phyloP scores from a whole-genome alignment of 1,140 invertebrate genomes.

The Magallana angulata region DNA sequence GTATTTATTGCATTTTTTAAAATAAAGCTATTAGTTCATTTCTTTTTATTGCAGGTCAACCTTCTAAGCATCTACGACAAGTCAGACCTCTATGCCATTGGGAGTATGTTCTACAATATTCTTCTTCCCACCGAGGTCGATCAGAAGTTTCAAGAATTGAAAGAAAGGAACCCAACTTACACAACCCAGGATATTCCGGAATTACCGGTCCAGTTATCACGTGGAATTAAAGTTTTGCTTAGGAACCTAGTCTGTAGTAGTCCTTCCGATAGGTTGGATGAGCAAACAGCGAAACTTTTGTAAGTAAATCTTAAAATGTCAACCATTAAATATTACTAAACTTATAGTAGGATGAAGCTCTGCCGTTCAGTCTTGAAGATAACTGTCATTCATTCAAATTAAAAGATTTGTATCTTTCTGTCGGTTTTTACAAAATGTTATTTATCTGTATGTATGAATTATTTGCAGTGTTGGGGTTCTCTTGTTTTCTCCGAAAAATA shows the following conservation, averaged over 20 bases:
- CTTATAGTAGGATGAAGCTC: no score
- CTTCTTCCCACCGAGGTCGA: neutral
- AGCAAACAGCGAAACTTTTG: neutral
- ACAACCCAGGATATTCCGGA: neutral
- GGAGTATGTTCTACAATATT: neutral
- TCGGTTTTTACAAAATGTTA: no score
- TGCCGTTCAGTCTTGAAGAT: no score
- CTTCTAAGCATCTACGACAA: neutral
- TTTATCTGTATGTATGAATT: no score
- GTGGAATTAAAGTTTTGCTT: neutral
- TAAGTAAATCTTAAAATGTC: neutral
- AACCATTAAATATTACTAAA: no score
- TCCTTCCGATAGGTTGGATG: neutral
- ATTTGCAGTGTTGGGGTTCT: slow-evolving; percentile 2
- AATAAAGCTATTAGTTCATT: no score
- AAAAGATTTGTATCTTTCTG: no score
- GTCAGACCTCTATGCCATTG: neutral
- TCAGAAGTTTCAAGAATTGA: neutral
- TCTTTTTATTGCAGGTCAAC: neutral
- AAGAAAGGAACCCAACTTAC: neutral
- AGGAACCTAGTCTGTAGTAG: slow-evolving; percentile 1
- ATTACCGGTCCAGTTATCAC: neutral
- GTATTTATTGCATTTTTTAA: no score
- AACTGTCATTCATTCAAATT: no score
- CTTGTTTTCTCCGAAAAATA: neutral